Evolutionary conservation across 2,113 vertebrate genomes (phyloP), one percentile per base, ranked within the genome.

Genomic region (Xiphias gladius): DNA sequence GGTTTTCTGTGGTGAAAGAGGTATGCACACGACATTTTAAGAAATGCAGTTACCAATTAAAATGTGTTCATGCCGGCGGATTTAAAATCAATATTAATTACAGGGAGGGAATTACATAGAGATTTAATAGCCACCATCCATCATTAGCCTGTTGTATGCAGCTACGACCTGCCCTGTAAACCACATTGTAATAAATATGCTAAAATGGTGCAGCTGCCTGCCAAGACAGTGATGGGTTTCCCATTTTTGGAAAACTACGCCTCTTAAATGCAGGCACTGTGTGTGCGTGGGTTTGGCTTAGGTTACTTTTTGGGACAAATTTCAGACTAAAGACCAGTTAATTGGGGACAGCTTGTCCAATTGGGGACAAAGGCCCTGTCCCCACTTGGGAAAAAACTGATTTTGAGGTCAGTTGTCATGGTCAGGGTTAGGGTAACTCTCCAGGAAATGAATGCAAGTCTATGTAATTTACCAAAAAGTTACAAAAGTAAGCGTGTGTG

Each of bases 11-110:
- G 7, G 35, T 22, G 28, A 19, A 72, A 43, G 28, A 74, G 22
- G 63, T 54, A 46, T 32, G 26, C 30, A 19, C 50, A 52, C 28
- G 48, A 12, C 50, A 77, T 76, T 85, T 80, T 28, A 70, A 73
- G 24, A 82, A 61, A 43, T 5, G 7, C 62, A 73, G 54, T 65
- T 80, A 79, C 52, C 76, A 82, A 80, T 85, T 86, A 76, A 73
- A 85, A 76, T 58, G 43, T 80, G 46, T 86, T 88, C 76, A 82
- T 73, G 81, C 65, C 30, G 59, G 48, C 50, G 72, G 77, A 88
- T 84, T 78, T 74, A 57, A 88, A 90, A 84, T 89, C 80, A 80
- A 89, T 92, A 80, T 83, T 78, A 80, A 90, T 86, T 86, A 90
- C 71, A 55, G 17, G 39, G 26, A 67, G 69, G 37, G 73, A 82